A percentile compares a stretch with the other conserved stretches of the same genome.
Conservation (phyloP, 2,113 vertebrate species). For the Silurus glanis region DNA sequence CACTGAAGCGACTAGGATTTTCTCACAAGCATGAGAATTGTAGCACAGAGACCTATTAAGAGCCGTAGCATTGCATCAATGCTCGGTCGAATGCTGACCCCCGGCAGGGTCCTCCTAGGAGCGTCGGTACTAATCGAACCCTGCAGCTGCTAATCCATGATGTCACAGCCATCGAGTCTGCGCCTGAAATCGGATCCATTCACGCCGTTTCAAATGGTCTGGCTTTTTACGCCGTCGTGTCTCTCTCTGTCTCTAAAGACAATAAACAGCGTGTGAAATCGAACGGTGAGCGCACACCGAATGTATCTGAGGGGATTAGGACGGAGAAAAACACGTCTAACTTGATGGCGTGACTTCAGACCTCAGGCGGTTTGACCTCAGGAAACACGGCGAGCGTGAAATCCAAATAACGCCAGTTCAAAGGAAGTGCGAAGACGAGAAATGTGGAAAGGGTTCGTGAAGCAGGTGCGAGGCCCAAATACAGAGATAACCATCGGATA, state of each 20-base stretch:
- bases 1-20: neutral
- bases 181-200: slow-evolving; percentile 16
- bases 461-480: slow-evolving; percentile 30
- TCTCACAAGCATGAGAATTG: neutral
- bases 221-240: neutral
- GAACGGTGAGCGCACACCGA: slow-evolving; percentile 4
- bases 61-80: neutral
- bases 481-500: slow-evolving; percentile 10
- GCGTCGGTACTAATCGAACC: slow-evolving; percentile 7
- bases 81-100: slow-evolving; percentile 5
- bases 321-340: slow-evolving; percentile 28
- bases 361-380: slow-evolving; percentile 23
- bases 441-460: slow-evolving; percentile 18
- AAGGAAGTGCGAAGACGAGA: slow-evolving; percentile 34
- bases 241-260: slow-evolving; percentile 13
- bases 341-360: slow-evolving; percentile 30
- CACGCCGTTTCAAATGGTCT: neutral
- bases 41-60: neutral
- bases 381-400: neutral
- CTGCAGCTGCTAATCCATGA: slow-evolving; percentile 41
- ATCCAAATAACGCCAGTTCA: slow-evolving; percentile 37
- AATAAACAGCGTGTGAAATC: slow-evolving; percentile 29
- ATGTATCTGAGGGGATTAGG: slow-evolving; percentile 30
- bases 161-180: slow-evolving; percentile 27
- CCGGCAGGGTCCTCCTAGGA: neutral